Percentiles rank a stretch among this genome's conserved stretches.
These are phyloP conservation scores for Calycopis cecrops DNA, from an alignment of 1,140 invertebrate genomes.

Conservation along the genomic window DNA sequence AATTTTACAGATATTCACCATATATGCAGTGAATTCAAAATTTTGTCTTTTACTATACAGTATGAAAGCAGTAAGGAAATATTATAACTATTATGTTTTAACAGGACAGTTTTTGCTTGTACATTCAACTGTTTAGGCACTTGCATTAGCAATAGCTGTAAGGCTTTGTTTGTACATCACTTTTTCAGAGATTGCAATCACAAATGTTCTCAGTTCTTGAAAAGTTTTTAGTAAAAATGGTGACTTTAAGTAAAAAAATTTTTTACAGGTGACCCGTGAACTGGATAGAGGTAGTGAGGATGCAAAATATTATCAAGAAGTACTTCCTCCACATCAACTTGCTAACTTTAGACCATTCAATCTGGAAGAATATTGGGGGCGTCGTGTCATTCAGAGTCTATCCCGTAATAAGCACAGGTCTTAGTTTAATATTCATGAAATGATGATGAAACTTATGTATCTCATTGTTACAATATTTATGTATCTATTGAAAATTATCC, in stretches of 20 bases:
- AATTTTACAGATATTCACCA: too few species aligned
- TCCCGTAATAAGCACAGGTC: slow-evolving; percentile 66
- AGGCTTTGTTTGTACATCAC: too few species aligned
- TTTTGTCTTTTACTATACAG: too few species aligned
- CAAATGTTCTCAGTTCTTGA: too few species aligned
- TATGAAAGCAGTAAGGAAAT: too few species aligned
- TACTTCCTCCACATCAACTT: slow-evolving; percentile 45
- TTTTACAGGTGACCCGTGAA: slow-evolving; percentile 60
- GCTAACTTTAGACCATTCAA: slow-evolving; percentile 69
- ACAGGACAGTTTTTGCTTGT: too few species aligned
- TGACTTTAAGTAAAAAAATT: background rate
- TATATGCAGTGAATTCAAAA: too few species aligned
- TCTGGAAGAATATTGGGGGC: slow-evolving; percentile 63
- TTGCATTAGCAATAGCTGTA: too few species aligned
- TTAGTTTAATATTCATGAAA: slow-evolving; percentile 45
- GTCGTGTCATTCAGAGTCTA: slow-evolving; percentile 55
- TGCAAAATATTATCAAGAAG: slow-evolving; percentile 60
- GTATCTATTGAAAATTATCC: background rate
- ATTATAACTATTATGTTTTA: too few species aligned
- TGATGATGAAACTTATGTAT: slow-evolving; percentile 21
- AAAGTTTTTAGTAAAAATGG: too few species aligned
- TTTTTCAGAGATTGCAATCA: too few species aligned
- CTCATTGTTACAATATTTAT: slow-evolving; percentile 28
- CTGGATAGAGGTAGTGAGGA: slow-evolving; percentile 59
- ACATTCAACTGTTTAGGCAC: too few species aligned